A percentile compares a stretch with the other conserved stretches of the same genome.
phyloP scores from a whole-genome alignment of 2,113 vertebrate genomes.

The Labeo rohita region DNA sequence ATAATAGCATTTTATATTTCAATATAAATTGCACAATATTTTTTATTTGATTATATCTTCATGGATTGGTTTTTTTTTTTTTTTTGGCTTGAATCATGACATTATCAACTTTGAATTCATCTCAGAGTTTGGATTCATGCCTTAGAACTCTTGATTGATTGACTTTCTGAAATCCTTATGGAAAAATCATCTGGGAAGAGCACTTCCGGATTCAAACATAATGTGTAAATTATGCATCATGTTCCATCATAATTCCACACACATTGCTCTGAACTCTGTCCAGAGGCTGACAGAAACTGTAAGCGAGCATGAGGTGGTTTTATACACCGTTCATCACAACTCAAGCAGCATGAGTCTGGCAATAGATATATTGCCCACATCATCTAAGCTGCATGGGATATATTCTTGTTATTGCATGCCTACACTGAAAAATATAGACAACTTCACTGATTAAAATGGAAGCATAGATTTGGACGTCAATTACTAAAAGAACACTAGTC shows the following conservation, averaged over 20 bases:
- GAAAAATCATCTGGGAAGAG: neutral
- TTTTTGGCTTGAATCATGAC: neutral
- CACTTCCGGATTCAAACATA: neutral
- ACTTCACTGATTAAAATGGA: neutral
- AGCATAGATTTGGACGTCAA: neutral
- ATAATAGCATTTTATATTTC: no score
- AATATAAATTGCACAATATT: no score
- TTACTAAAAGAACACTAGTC: neutral
- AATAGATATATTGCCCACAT: neutral
- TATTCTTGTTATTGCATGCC: neutral
- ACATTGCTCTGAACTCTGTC: neutral
- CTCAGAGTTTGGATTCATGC: neutral
- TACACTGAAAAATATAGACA: neutral
- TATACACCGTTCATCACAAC: neutral
- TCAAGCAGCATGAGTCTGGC: neutral
- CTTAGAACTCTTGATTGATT: neutral
- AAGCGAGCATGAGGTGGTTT: neutral
- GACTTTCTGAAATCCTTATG: neutral
- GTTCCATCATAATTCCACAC: neutral
- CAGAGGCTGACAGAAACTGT: neutral
- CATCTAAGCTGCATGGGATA: neutral
- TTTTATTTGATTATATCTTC: neutral
- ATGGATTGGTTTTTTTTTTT: neutral
- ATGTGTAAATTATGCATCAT: neutral
- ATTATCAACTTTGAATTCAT: neutral